A percentile compares a stretch with the other conserved stretches of the same genome.
Evolutionary conservation across 2,888 invertebrate genomes (phyloP).

Genomic region (Mongoloraphidia duomilia): DNA sequence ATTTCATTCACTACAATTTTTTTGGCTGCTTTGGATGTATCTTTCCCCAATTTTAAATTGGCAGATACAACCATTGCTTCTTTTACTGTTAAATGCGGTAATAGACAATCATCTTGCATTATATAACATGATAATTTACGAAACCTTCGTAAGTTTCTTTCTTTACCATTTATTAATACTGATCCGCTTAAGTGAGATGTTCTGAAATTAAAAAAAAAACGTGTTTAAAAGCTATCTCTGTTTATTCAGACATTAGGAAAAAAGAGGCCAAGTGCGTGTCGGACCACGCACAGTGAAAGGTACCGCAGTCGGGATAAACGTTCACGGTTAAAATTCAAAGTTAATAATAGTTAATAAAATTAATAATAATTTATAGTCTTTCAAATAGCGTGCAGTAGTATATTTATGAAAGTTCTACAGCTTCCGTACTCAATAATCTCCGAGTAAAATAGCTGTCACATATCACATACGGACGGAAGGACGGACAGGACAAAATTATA

Average conservation of each 20-base stretch:
- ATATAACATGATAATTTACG: slow-evolving; percentile 92
- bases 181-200: slow-evolving; percentile 74
- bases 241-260: neutral
- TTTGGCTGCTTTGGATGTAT: slow-evolving; percentile 54
- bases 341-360: too few relatives aligned
- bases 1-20: slow-evolving; percentile 75
- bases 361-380: too few relatives aligned
- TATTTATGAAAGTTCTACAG: too few relatives aligned
- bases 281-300: too few relatives aligned
- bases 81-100: slow-evolving; percentile 77
- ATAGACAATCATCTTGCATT: slow-evolving; percentile 86
- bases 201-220: slow-evolving; percentile 33
- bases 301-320: too few relatives aligned
- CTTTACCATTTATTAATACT: slow-evolving; percentile 77
- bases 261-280: too few relatives aligned
- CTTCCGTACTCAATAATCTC: too few relatives aligned
- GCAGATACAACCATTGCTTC: slow-evolving; percentile 92
- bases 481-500: too few relatives aligned
- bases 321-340: too few relatives aligned
- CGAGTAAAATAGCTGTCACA: too few relatives aligned
- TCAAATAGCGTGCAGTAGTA: too few relatives aligned
- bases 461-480: too few relatives aligned
- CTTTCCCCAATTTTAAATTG: slow-evolving; percentile 77
- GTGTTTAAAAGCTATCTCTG: neutral
- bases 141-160: slow-evolving; percentile 72